Percentiles rank a stretch among this genome's conserved stretches.
Conservation (phyloP, 2,888 invertebrate species). For the Cephus sareptanus region DNA sequence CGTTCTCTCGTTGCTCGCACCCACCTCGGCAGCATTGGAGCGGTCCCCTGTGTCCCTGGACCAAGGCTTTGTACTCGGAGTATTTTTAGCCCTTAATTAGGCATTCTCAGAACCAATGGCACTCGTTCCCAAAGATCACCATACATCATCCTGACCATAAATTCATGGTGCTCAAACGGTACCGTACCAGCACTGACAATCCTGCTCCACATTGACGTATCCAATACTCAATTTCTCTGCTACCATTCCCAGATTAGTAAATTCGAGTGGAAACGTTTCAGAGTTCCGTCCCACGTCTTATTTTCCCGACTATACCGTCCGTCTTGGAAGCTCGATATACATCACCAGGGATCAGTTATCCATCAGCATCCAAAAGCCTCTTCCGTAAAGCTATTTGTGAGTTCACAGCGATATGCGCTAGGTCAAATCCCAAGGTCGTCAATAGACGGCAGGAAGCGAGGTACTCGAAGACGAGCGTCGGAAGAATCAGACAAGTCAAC, state of each 20-base stretch:
- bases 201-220: not conserved
- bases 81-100: conserved; percentile 40
- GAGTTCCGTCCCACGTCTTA: not conserved
- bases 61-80: conserved; percentile 9
- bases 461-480: not conserved
- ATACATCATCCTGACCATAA: not conserved
- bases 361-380: not conserved
- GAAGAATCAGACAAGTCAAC: not conserved
- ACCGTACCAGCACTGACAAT: not conserved
- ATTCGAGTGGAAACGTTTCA: not conserved
- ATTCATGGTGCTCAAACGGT: not conserved
- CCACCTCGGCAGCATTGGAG: conserved; percentile 10
- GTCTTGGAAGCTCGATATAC: not conserved
- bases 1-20: conserved; percentile 23
- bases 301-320: not conserved
- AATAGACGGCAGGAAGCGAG: not conserved
- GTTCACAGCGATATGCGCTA: not conserved
- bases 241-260: not conserved
- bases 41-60: not conserved
- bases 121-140: conserved; percentile 8
- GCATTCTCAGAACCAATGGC: conserved; percentile 33
- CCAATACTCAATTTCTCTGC: not conserved
- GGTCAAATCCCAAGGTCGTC: not conserved
- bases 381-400: not conserved
- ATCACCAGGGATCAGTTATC: not conserved